A percentile compares a stretch with the other conserved stretches of the same genome.
Evolutionary conservation across 2,797 vertebrate species (phyloP).

Genomic region (Scarus forsteni): DNA sequence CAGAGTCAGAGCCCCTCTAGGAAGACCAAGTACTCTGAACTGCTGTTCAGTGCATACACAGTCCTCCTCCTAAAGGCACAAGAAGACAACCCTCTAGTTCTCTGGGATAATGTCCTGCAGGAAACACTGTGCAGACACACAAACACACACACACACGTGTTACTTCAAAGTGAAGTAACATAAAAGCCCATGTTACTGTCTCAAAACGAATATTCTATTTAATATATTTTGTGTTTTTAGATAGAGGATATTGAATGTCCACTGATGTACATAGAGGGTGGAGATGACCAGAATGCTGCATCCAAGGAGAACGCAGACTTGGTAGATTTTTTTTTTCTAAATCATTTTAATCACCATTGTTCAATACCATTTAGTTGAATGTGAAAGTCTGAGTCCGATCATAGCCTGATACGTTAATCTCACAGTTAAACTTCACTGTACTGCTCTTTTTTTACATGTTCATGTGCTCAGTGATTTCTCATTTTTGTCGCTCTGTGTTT

Average conservation of each 20-base stretch:
- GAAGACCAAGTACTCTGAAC: too few relatives aligned
- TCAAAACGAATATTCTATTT: not conserved
- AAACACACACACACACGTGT: not conserved
- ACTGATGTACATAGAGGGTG: constrained; percentile 70
- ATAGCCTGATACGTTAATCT: not conserved
- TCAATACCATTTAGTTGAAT: not conserved
- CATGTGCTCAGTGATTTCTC: not conserved
- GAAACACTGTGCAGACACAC: too few relatives aligned
- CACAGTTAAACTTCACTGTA: not conserved
- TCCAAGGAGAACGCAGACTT: constrained; percentile 63
- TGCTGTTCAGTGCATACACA: too few relatives aligned
- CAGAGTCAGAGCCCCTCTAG: too few relatives aligned
- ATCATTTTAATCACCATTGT: not conserved
- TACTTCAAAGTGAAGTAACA: not conserved
- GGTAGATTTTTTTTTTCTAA: constrained; percentile 44
- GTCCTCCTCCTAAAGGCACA: too few relatives aligned
- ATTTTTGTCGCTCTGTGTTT: not conserved
- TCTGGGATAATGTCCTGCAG: too few relatives aligned
- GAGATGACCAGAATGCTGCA: constrained; percentile 64
- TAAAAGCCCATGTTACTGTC: not conserved
- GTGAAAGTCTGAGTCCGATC: not conserved
- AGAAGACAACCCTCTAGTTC: too few relatives aligned
- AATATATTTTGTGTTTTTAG: constrained; percentile 56
- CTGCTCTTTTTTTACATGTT: not conserved
- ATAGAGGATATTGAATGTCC: constrained; percentile 72